Evolutionary conservation across 2,888 invertebrate genomes (phyloP).

Genomic region (Lepidocyrtoides sp.): DNA sequence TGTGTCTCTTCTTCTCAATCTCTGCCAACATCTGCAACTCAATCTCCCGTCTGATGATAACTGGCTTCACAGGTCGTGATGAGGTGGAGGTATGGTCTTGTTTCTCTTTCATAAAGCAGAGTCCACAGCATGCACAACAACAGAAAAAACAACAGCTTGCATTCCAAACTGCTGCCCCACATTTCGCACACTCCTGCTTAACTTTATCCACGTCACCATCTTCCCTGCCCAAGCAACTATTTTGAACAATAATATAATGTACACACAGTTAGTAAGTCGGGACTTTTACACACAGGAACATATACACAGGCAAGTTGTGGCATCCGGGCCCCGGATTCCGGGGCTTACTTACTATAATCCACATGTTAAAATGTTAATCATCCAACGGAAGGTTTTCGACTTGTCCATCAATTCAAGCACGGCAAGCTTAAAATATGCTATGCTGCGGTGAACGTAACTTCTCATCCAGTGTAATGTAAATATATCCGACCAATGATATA

Average conservation of each 20-base stretch:
- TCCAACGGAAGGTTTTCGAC: neutral
- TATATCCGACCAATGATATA: constrained; percentile 61
- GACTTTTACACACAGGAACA: too few species aligned
- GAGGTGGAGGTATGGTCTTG: neutral
- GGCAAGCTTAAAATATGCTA: constrained; percentile 47
- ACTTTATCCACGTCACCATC: constrained; percentile 3
- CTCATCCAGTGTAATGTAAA: constrained; percentile 50
- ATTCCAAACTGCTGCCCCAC: constrained; percentile 10
- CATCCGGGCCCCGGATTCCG: too few species aligned
- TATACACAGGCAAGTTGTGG: too few species aligned
- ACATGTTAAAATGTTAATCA: constrained; percentile 58
- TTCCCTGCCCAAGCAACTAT: constrained; percentile 39
- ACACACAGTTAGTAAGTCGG: too few species aligned
- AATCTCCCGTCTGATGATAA: constrained; percentile 22
- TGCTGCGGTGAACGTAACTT: constrained; percentile 16
- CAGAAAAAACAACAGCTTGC: neutral
- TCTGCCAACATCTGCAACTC: constrained; percentile 40
- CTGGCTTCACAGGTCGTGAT: constrained; percentile 16
- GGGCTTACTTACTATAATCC: constrained; percentile 70
- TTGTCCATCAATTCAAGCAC: constrained; percentile 50
- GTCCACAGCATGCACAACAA: constrained; percentile 43
- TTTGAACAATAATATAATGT: too few species aligned
- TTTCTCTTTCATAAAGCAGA: neutral
- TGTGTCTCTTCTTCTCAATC: constrained; percentile 42
- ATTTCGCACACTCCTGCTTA: neutral